Evolutionary conservation across 2,113 vertebrate genomes (phyloP).

Genomic region (Phyllostomus hastatus): DNA sequence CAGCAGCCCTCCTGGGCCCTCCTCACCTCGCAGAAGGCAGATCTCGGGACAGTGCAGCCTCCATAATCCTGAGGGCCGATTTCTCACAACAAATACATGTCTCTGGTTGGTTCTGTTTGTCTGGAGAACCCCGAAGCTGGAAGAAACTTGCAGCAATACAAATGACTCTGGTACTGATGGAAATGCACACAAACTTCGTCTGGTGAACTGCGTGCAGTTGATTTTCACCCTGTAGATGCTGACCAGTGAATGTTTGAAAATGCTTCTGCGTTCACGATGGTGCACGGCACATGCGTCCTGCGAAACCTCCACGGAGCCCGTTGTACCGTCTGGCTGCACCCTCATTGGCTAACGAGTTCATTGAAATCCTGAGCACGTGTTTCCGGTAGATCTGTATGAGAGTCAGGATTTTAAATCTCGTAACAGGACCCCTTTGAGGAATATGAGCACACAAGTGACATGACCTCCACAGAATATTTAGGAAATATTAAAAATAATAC

Average conservation of each 20-base stretch:
- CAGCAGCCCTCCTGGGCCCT: neutral
- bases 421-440: neutral
- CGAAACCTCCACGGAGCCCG: neutral
- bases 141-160: neutral
- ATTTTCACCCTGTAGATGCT: neutral
- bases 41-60: no score
- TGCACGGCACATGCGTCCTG: fast-evolving
- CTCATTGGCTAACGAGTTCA: neutral
- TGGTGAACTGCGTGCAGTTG: fast-evolving
- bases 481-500: neutral
- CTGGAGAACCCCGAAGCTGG: no score
- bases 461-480: neutral
- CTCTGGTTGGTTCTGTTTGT: neutral
- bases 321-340: neutral
- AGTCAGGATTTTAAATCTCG: neutral
- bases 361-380: neutral
- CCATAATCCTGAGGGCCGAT: neutral
- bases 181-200: neutral
- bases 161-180: no score
- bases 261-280: neutral
- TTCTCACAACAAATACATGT: neutral
- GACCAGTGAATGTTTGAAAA: neutral
- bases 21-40: neutral
- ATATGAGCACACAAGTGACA: neutral
- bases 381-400: neutral